Conservation (phyloP, 2,113 vertebrate species). For the Smithornis capensis region DNA sequence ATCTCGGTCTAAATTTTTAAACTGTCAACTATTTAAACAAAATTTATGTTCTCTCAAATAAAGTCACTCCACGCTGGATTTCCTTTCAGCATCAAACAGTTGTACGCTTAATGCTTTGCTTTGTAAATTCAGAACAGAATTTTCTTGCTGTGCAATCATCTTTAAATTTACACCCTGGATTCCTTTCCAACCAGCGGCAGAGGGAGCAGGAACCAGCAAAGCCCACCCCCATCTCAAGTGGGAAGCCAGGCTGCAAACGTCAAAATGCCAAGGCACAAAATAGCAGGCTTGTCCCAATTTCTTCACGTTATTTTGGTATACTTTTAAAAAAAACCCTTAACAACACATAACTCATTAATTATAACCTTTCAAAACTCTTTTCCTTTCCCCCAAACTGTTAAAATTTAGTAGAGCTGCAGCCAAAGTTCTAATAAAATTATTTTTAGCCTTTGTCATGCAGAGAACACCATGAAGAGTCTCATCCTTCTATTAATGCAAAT, state of each 20-base stretch:
- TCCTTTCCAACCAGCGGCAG: background rate
- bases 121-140: background rate
- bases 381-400: background rate
- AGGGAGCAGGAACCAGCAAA: background rate
- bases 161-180: background rate
- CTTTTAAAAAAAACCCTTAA: background rate
- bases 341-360: slow-evolving; percentile 29
- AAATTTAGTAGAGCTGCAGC: background rate
- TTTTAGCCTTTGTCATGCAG: slow-evolving; percentile 24
- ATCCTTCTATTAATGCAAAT: slow-evolving; percentile 55
- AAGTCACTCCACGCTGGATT: background rate
- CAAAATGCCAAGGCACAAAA: slow-evolving; percentile 17
- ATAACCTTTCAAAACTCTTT: slow-evolving; percentile 15
- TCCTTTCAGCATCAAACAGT: background rate
- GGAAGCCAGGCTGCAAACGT: background rate
- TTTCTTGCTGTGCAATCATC: background rate
- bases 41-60: fast-evolving
- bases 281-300: background rate
- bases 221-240: background rate
- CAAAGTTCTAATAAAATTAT: slow-evolving; percentile 15
- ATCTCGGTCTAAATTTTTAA: background rate
- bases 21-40: background rate
- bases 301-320: background rate
- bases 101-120: background rate
- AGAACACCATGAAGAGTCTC: slow-evolving; percentile 2